A percentile compares a stretch with the other conserved stretches of the same genome.
Evolutionary conservation across 2,888 invertebrate species (phyloP).

Genomic region (Agapostemon virescens): DNA sequence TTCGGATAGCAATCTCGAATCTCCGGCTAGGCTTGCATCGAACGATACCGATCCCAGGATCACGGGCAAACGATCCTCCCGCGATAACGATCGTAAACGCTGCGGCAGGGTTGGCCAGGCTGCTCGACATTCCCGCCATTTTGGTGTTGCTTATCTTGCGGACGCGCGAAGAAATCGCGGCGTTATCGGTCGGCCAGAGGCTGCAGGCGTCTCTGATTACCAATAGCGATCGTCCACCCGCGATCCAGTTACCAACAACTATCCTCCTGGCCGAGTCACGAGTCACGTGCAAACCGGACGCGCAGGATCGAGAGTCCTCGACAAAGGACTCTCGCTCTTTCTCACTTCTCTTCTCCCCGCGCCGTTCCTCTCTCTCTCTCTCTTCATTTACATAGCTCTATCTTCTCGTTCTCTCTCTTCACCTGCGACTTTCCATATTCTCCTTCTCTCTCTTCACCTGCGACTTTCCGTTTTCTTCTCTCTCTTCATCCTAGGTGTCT

Average conservation of each 20-base stretch:
- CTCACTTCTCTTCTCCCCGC: neutral
- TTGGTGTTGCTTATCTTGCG: neutral
- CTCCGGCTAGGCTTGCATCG: neutral
- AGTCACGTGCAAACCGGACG: constrained; percentile 50
- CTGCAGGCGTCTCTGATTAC: constrained; percentile 58
- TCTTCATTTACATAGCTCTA: too few relatives aligned
- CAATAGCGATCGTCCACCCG: constrained; percentile 55
- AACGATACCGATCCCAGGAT: neutral
- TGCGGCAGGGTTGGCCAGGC: neutral
- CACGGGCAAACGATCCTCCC: neutral
- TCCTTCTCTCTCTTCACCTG: too few relatives aligned
- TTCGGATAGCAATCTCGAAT: neutral
- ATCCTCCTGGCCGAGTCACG: constrained; percentile 39
- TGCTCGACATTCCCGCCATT: constrained; percentile 20
- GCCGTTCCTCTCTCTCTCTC: neutral
- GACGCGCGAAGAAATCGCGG: constrained; percentile 7
- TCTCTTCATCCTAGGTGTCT: too few relatives aligned
- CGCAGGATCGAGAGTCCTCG: constrained; percentile 48
- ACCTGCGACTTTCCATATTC: too few relatives aligned
- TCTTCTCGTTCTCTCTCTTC: too few relatives aligned
- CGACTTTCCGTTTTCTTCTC: too few relatives aligned
- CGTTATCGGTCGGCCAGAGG: constrained; percentile 9
- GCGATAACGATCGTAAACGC: constrained; percentile 33
- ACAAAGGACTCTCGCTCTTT: constrained; percentile 40
- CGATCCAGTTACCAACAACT: constrained; percentile 56